Base-by-base conservation (phyloP, 2,797 vertebrate species). In the Lophotriccus pileatus region DNA sequence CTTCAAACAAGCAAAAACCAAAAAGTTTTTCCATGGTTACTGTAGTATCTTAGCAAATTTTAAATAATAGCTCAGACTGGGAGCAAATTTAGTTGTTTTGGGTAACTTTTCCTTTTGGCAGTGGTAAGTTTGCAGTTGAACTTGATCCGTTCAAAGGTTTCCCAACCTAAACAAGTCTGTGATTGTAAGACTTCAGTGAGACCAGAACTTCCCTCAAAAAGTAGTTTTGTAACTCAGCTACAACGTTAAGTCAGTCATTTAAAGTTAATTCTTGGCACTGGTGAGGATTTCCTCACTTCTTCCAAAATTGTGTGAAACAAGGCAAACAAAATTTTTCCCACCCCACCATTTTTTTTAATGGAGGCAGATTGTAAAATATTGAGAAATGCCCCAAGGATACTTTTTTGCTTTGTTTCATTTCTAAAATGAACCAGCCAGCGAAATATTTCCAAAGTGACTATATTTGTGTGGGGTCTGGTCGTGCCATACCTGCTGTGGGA, bases 401-500 rank as follows among this genome's bases (percentile, higher is more conserved):
- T 9, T 63, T 22, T 24, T 49, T 37, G 30, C 43, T 87, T 76
- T 24, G 21, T 66, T 90, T 67, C 4, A 8, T 41, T 76, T 88
- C 69, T 27, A 66, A 66, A 49, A 41, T 12, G 0, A 79, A 18
- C 2, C 7, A 50, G 37, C 14, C 41, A 16, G n/a, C 21, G 43
- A 37, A 74, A 18, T 41, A 12, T 13, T 76, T 39, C 76, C 66
- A 21, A 28, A 66, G 27, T 53, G 8, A 9, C 10, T 44, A 0
- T 10, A 2, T 67, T 23, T 44, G 25, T 36, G 62, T 47, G 24
- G 52, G 36, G 37, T 36, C 91, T 59, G 34, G 16, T n/a, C 1
- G 0, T 62, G 41, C 70, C 6, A 0, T 43, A 20, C 8, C 34
- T 11, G 20, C 32, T 56, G 1, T 6, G 1, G 41, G 44, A 59